Evolutionary conservation across 2,888 invertebrate genomes (phyloP).

Genomic region (Poecilus cupreus): DNA sequence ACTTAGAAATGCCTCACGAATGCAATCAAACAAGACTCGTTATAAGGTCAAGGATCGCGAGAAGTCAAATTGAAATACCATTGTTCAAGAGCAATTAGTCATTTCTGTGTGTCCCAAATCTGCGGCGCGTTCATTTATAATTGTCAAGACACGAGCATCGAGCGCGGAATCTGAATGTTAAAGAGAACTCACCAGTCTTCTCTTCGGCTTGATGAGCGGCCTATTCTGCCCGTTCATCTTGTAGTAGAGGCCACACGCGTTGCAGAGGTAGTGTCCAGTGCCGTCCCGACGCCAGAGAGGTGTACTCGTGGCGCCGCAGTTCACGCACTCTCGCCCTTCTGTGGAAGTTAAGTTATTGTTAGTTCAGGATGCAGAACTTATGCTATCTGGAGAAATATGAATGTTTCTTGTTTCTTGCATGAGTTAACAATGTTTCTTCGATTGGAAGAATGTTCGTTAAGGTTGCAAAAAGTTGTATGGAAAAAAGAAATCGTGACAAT

Average conservation of each 20-base stretch:
- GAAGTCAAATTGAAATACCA: constrained; percentile 25
- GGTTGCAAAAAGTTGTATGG: not conserved
- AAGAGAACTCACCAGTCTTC: constrained; percentile 95
- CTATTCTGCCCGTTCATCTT: constrained; percentile 99
- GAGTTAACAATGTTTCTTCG: not conserved
- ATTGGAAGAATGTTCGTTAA: not conserved
- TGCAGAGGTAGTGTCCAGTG: constrained; percentile 98
- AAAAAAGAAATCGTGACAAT: constrained; percentile 23
- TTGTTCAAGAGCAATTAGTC: constrained; percentile 40
- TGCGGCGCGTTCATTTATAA: constrained; percentile 12
- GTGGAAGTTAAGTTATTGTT: constrained; percentile 67
- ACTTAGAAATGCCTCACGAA: not conserved
- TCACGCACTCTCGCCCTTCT: constrained; percentile 99
- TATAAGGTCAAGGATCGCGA: constrained; percentile 41
- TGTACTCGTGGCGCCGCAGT: constrained; percentile 99
- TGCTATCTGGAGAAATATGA: too few relatives aligned
- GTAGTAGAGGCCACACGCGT: constrained; percentile 99
- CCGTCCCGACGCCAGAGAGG: constrained; percentile 98
- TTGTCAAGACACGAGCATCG: constrained; percentile 7
- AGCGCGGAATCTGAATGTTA: not conserved
- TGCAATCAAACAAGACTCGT: not conserved
- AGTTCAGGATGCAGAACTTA: not conserved
- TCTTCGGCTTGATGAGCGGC: constrained; percentile 99
- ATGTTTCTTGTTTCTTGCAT: too few relatives aligned
- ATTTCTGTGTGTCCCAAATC: constrained; percentile 44